A percentile compares a stretch with the other conserved stretches of the same genome.
phyloP scores from a whole-genome alignment of 2,888 invertebrate species.

The Palloptera scutellata region DNA sequence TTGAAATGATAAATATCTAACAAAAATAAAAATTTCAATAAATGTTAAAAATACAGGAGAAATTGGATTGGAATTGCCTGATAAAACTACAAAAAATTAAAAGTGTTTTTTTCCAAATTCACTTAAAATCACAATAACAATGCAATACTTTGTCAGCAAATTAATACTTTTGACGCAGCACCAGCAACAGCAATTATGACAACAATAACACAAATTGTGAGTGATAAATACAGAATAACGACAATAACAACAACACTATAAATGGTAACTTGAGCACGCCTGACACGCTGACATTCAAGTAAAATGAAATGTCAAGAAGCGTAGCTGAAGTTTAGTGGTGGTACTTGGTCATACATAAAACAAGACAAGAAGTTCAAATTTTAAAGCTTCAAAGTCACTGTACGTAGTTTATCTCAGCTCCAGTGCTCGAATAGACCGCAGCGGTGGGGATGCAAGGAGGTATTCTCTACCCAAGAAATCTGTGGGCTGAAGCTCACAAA shows the following conservation, averaged over 20 bases:
- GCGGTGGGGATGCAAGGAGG: too few relatives aligned
- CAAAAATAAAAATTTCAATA: neutral
- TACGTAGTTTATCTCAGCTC: too few relatives aligned
- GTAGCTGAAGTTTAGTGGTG: slow-evolving; percentile 21
- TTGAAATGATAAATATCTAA: neutral
- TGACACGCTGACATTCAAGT: slow-evolving; percentile 18
- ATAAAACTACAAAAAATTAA: too few relatives aligned
- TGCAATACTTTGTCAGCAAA: slow-evolving; percentile 22
- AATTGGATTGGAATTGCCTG: too few relatives aligned
- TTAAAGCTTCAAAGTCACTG: neutral
- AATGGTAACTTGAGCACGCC: slow-evolving; percentile 1
- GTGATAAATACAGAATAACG: neutral
- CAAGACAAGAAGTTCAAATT: neutral
- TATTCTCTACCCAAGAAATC: neutral
- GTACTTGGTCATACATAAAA: neutral
- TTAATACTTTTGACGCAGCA: slow-evolving; percentile 17
- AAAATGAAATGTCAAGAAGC: slow-evolving; percentile 27
- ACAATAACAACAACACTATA: slow-evolving; percentile 12
- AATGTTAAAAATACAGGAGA: neutral
- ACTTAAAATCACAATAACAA: slow-evolving; percentile 7
- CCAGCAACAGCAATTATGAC: slow-evolving; percentile 8
- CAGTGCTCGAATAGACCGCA: too few relatives aligned
- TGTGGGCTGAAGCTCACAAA: slow-evolving; percentile 21
- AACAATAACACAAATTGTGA: neutral
- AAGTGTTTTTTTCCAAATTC: too few relatives aligned